Base-by-base conservation (phyloP, 2,888 invertebrate genomes). In the Diarsia mendica region DNA sequence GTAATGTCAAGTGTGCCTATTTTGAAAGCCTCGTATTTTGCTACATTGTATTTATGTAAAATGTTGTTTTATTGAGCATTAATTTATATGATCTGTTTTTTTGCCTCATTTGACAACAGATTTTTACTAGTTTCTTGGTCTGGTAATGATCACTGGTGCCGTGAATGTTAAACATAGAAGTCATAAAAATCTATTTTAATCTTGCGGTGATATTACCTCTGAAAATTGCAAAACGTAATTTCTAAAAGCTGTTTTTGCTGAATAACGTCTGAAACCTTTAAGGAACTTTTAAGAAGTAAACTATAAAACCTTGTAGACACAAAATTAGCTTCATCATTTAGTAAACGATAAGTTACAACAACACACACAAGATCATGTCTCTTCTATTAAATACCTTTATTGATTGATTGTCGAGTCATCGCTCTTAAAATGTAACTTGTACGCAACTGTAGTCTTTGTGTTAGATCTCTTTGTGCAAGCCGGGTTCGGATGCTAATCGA, bases 401-500 rank as follows among this genome's bases (percentile, higher is more conserved):
- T 85, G 88, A 87, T 86, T 80, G 85, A 79, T 86, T 75, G 84
- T 69, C 75, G 67, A 87, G 87, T 89, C 89, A 89, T 85, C 80
- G 75, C 73, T 84, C 87, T 82, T 74, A 72, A 80, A 82, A 71
- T 69, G 67, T 69, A 69, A 80, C 79, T 81, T 81, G 82, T 87
- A 88, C 88, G 92, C 90, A 91, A 92, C 87, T 83, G 90, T 85
- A 90, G 91, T 72, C 75, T 86, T 91, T 91, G 84, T 90, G 80
- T 70, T 64, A 78, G 70, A 68, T 70, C 75, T 86, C 90, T 92
- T 93, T 93, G 90, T 90, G 88, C 75, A 80, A 77, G 77, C 88
- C 85, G 84, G 79, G 73, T 75, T 78, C 83, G 85, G 85, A 87
- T 87, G 85, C 88, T 94, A 94, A 94, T 93, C 91, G 92, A 94